Evolutionary conservation across 2,113 vertebrate genomes (phyloP).

Genomic region (Eolophus roseicapilla): DNA sequence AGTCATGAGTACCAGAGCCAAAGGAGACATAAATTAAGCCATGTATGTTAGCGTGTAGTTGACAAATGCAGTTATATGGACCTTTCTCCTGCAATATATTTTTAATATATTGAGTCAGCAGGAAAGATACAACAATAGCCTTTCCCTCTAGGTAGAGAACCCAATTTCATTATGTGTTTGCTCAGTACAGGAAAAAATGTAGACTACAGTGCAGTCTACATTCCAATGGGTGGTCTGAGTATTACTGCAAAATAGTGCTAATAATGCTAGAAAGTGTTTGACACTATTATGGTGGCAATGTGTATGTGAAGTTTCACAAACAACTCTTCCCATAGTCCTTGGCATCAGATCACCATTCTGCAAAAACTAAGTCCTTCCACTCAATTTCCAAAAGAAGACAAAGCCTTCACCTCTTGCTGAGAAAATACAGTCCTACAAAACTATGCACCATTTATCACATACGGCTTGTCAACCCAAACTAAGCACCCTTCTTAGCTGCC

Average conservation of each 20-base stretch:
- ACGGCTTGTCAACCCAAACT: conserved; percentile 4
- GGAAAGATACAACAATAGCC: not conserved
- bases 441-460: conserved; percentile 7
- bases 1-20: not conserved
- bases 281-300: not conserved
- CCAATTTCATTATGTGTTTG: not conserved
- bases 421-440: conserved; percentile 27
- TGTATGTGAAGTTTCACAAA: not conserved
- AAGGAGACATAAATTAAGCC: conserved; percentile 7
- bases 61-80: not conserved
- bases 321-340: not conserved
- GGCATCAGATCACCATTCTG: conserved; percentile 3
- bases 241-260: not conserved
- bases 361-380: not conserved
- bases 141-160: not conserved
- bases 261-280: not conserved
- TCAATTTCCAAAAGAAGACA: conserved; percentile 25
- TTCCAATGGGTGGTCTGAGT: not conserved
- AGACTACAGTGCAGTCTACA: not conserved
- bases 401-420: conserved; percentile 39
- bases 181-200: not conserved
- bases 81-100: not conserved
- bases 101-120: not conserved
- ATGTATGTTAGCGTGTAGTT: not conserved
- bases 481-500: conserved; percentile 8